phyloP scores from a whole-genome alignment of 2,797 vertebrate genomes.

The Sebastes nivosus region DNA sequence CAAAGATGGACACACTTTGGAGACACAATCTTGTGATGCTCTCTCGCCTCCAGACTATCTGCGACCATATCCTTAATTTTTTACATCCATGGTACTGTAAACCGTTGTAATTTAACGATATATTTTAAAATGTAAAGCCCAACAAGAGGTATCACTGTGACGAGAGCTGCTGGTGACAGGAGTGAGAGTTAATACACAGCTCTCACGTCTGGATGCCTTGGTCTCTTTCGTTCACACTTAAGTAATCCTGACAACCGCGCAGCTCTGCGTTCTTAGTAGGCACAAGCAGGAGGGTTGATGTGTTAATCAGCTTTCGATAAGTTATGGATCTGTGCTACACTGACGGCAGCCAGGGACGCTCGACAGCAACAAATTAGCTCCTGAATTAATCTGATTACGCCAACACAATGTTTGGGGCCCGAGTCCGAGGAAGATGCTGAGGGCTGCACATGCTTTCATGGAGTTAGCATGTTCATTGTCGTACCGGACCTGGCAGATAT shows the following conservation, averaged over 20 bases:
- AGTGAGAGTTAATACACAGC: constrained; percentile 43
- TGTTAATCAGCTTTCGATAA: constrained; percentile 77
- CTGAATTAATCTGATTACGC: constrained; percentile 73
- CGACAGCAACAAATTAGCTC: constrained; percentile 56
- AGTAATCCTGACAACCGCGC: constrained; percentile 69
- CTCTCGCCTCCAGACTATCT: not conserved
- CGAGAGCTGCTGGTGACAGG: constrained; percentile 32
- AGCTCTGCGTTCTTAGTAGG: constrained; percentile 46
- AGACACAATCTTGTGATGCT: not conserved
- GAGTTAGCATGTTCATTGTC: constrained; percentile 22
- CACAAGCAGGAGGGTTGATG: constrained; percentile 55
- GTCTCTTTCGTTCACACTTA: constrained; percentile 47
- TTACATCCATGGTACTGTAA: not conserved
- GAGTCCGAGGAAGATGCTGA: constrained; percentile 27
- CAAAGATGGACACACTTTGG: not conserved
- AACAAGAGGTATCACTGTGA: constrained; percentile 17
- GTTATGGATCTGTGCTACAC: constrained; percentile 63
- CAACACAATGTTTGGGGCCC: constrained; percentile 17
- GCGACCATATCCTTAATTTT: not conserved
- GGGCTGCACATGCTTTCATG: constrained; percentile 27
- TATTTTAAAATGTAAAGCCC: constrained; percentile 39
- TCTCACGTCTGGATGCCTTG: constrained; percentile 39
- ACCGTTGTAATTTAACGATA: not conserved
- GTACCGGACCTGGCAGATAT: constrained; percentile 39
- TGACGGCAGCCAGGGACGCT: constrained; percentile 36